phyloP scores from a whole-genome alignment of 2,113 vertebrate species.

The Tilapia sparmanii region DNA sequence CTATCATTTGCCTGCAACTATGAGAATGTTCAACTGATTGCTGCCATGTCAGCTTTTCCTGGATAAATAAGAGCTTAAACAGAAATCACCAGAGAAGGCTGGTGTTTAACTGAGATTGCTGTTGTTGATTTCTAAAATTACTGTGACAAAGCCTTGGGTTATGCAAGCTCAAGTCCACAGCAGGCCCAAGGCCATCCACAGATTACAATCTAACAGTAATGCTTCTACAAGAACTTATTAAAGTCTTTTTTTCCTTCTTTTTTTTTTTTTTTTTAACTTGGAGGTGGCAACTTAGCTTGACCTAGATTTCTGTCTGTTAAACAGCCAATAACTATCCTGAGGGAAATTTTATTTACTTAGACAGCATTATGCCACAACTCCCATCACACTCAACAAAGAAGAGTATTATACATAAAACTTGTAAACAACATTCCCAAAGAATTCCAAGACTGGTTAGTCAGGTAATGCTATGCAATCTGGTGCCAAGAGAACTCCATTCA shows the following conservation, averaged over 20 bases:
- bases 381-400: background rate
- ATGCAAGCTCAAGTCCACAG: background rate
- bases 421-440: constrained; percentile 32
- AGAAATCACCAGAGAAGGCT: background rate
- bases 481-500: background rate
- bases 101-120: background rate
- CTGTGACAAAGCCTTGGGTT: background rate
- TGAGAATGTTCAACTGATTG: background rate
- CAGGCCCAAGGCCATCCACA: background rate
- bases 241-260: background rate
- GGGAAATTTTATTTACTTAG: constrained; percentile 23
- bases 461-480: background rate
- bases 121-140: background rate
- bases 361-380: background rate
- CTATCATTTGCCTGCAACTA: background rate
- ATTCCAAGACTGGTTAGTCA: background rate
- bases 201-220: background rate
- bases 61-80: background rate
- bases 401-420: background rate
- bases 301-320: background rate
- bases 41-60: background rate
- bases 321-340: background rate
- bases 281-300: background rate
- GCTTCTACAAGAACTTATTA: background rate
- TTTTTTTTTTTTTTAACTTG: background rate